A percentile compares a stretch with the other conserved stretches of the same genome.
These are phyloP conservation scores for Xestia xanthographa DNA, from an alignment of 2,888 invertebrate species.

Conservation along the genomic window DNA sequence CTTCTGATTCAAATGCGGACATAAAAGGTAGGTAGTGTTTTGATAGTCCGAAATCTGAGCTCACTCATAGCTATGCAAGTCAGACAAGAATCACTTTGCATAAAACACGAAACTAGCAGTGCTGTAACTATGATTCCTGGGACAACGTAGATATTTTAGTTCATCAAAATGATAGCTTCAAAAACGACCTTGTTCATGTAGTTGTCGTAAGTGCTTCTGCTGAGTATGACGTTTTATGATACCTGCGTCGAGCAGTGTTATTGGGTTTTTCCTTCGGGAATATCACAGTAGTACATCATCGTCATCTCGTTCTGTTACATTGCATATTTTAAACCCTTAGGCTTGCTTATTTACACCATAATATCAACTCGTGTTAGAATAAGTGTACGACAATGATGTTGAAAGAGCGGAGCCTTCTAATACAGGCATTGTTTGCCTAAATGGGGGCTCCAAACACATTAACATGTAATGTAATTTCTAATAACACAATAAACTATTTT, in stretches of 20 bases:
- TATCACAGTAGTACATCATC: too few species aligned
- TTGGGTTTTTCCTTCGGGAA: not conserved
- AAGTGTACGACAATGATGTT: too few species aligned
- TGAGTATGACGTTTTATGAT: not conserved
- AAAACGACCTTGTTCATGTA: not conserved
- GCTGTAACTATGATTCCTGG: not conserved
- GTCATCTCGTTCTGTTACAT: too few species aligned
- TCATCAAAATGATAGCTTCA: not conserved
- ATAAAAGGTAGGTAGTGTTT: slow-evolving; percentile 28
- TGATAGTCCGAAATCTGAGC: slow-evolving; percentile 21
- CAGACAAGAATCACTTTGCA: slow-evolving; percentile 8
- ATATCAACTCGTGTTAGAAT: too few species aligned
- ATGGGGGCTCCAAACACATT: too few species aligned
- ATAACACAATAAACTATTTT: too few species aligned
- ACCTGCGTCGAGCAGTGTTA: not conserved
- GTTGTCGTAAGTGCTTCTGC: not conserved
- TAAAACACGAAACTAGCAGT: slow-evolving; percentile 12
- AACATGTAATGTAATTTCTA: too few species aligned
- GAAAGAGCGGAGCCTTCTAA: too few species aligned
- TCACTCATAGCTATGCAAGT: slow-evolving; percentile 19
- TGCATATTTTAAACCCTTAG: too few species aligned
- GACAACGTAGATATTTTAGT: not conserved
- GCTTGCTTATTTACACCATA: too few species aligned
- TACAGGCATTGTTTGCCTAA: too few species aligned
- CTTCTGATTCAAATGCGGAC: slow-evolving; percentile 26